Conservation (phyloP, 2,113 vertebrate genomes). For the Cryptoleucopteryx plumbea region DNA sequence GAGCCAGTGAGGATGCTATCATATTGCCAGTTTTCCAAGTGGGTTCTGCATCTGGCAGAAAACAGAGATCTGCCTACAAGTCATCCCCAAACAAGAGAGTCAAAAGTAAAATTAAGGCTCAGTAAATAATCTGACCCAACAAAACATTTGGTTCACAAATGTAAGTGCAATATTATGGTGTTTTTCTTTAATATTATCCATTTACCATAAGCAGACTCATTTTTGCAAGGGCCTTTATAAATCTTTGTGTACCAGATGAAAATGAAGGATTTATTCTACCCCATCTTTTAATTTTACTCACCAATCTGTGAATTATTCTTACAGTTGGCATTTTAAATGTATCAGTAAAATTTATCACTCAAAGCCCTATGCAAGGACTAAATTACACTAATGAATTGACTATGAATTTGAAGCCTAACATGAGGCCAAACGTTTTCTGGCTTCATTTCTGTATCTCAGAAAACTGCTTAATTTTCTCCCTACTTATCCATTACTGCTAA, state of each 20-base stretch:
- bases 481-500: conserved; percentile 76
- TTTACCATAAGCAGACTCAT: conserved; percentile 47
- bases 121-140: conserved; percentile 2
- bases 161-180: neutral
- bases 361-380: conserved; percentile 64
- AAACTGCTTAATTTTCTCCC: conserved; percentile 74
- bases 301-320: conserved; percentile 69
- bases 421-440: conserved; percentile 77
- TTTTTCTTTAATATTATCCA: conserved; percentile 43
- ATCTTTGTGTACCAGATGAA: conserved; percentile 60
- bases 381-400: conserved; percentile 78
- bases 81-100: neutral
- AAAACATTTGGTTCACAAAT: conserved; percentile 1
- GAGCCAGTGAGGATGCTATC: neutral
- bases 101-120: conserved; percentile 4
- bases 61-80: neutral
- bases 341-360: conserved; percentile 72
- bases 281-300: conserved; percentile 68
- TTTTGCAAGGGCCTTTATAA: conserved; percentile 57
- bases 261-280: conserved; percentile 64
- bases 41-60: neutral
- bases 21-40: neutral
- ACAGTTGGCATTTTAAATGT: conserved; percentile 68
- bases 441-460: conserved; percentile 66
- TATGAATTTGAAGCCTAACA: conserved; percentile 72